phyloP scores from a whole-genome alignment of 2,113 vertebrate genomes.

The Callopanchax toddi region DNA sequence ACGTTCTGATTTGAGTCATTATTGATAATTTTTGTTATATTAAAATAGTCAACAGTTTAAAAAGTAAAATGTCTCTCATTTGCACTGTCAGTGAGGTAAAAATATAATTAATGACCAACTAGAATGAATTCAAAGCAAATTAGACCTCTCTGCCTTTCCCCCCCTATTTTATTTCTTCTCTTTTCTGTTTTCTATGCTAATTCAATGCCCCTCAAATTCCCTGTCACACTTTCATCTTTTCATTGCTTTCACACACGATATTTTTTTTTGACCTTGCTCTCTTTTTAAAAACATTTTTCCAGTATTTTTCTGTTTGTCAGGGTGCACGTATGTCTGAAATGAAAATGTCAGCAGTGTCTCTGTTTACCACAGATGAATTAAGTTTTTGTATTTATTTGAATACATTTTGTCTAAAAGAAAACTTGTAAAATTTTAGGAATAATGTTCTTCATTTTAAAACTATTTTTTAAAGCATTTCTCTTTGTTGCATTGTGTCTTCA shows the following conservation, averaged over 20 bases:
- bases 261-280: constrained; percentile 5
- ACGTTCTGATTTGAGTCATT: too few species aligned
- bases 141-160: background rate
- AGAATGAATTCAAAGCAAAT: constrained; percentile 18
- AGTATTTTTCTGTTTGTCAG: background rate
- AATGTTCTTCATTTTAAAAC: background rate
- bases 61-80: constrained; percentile 21
- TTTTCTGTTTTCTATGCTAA: background rate
- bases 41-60: background rate
- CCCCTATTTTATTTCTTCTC: background rate
- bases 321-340: background rate
- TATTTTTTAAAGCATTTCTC: background rate
- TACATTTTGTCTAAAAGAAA: background rate
- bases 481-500: background rate
- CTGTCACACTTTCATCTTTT: background rate
- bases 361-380: background rate
- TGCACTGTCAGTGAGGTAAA: background rate
- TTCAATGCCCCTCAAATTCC: background rate
- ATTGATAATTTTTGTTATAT: too few species aligned
- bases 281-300: background rate
- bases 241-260: too few species aligned
- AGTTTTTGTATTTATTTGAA: background rate
- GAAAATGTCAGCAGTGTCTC: background rate
- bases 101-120: constrained; percentile 1
- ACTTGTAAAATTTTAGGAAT: too few species aligned